Percentiles rank a stretch among this genome's conserved stretches.
These are phyloP conservation scores for Ceramica pisi DNA, from an alignment of 2,888 invertebrate genomes.

Conservation along the genomic window DNA sequence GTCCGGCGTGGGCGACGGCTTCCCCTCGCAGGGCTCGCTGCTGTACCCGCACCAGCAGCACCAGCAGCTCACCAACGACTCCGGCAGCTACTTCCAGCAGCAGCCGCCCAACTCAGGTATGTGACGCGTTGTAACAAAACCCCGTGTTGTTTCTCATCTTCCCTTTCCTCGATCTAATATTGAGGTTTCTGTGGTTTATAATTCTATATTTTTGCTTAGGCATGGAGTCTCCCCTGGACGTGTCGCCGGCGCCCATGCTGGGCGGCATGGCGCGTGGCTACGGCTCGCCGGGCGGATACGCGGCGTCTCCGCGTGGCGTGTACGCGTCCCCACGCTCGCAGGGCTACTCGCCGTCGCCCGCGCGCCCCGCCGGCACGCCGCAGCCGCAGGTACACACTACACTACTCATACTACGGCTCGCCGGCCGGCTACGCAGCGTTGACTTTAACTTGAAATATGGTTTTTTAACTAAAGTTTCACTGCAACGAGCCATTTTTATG, in stretches of 20 bases:
- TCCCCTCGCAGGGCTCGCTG: conserved; percentile 70
- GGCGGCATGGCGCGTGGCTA: conserved; percentile 67
- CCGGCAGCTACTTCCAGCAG: conserved; percentile 79
- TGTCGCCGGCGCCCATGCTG: conserved; percentile 69
- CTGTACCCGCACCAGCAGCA: conserved; percentile 77
- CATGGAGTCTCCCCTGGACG: conserved; percentile 78
- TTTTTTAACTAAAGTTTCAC: no score
- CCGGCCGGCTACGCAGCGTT: conserved; percentile 71
- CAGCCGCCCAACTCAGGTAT: conserved; percentile 67
- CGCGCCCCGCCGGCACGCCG: conserved; percentile 78
- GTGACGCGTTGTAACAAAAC: not conserved
- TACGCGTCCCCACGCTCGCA: conserved; percentile 86
- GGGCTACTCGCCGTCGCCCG: conserved; percentile 82
- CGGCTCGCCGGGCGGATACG: conserved; percentile 72
- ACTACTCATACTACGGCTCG: conserved; percentile 63
- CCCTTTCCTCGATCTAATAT: no score
- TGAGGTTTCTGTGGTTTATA: no score
- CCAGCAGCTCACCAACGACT: conserved; percentile 70
- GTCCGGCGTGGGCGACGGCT: conserved; percentile 62
- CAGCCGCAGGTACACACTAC: conserved; percentile 75
- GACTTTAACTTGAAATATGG: conserved; percentile 14
- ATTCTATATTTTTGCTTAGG: conserved; percentile 42
- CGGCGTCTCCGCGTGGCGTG: conserved; percentile 82
- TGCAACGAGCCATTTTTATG: no score
- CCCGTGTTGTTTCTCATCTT: no score